phyloP scores from a whole-genome alignment of 1,140 invertebrate genomes.

The Philotrypesis tridentata region DNA sequence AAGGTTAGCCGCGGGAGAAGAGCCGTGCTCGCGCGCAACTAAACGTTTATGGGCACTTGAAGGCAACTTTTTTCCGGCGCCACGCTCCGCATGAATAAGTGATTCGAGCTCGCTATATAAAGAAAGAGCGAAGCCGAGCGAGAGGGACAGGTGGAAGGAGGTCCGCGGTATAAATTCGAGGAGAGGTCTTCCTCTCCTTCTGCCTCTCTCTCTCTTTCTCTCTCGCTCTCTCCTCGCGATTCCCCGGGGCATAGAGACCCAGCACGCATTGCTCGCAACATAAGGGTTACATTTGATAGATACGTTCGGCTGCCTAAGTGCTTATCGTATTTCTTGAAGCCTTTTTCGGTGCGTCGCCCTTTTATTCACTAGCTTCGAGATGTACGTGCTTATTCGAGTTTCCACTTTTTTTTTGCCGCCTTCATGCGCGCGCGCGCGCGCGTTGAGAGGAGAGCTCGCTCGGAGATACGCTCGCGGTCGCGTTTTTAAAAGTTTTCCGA shows the following conservation, averaged over 20 bases:
- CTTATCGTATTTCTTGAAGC: constrained; percentile 71
- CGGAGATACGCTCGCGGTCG: background rate
- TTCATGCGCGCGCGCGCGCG: too few species aligned
- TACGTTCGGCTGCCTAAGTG: constrained; percentile 68
- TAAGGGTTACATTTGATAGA: constrained; percentile 74
- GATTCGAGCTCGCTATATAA: constrained; percentile 63
- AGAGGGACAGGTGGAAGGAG: constrained; percentile 49
- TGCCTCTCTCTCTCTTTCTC: background rate
- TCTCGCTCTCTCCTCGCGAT: background rate
- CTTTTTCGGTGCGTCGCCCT: constrained; percentile 22
- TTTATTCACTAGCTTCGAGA: constrained; percentile 29
- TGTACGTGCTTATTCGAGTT: background rate
- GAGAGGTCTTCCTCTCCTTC: constrained; percentile 42
- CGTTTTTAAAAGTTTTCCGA: constrained; percentile 3
- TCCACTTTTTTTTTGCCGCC: background rate
- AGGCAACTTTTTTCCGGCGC: constrained; percentile 65
- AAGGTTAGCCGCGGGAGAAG: background rate
- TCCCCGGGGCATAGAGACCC: constrained; percentile 56
- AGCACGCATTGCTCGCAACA: constrained; percentile 52
- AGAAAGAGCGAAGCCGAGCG: background rate
- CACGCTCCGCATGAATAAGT: constrained; percentile 71
- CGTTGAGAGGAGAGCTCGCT: background rate
- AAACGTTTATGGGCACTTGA: constrained; percentile 69
- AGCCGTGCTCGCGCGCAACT: constrained; percentile 53
- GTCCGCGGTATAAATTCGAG: constrained; percentile 70